These are phyloP conservation scores for Xyrichtys novacula DNA, from an alignment of 2,797 vertebrate species.

Conservation along the genomic window DNA sequence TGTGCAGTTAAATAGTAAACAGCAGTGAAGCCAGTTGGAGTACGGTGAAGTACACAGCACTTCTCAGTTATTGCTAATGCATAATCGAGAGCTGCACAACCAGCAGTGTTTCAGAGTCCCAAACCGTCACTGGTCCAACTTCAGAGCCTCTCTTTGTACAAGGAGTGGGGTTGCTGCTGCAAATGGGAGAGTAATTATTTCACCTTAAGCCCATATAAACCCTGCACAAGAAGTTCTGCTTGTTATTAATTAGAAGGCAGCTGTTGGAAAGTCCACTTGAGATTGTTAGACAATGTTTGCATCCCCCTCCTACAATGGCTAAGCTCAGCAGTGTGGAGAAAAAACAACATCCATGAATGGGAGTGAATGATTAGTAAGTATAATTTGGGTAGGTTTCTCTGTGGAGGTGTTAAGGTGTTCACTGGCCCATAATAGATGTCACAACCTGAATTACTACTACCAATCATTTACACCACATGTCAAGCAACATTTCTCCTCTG, in stretches of 20 bases:
- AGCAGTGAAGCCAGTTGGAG: slow-evolving; percentile 47
- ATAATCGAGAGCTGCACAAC: slow-evolving; percentile 56
- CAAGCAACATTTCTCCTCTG: slow-evolving; percentile 30
- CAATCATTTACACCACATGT: slow-evolving; percentile 74
- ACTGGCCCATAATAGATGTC: slow-evolving; percentile 78
- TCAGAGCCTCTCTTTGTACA: slow-evolving; percentile 58
- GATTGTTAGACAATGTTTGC: slow-evolving; percentile 65
- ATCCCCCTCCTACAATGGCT: slow-evolving; percentile 68
- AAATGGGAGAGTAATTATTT: slow-evolving; percentile 59
- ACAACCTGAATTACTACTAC: slow-evolving; percentile 72
- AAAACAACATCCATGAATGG: slow-evolving; percentile 64
- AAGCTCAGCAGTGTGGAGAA: slow-evolving; percentile 52
- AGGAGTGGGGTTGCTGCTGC: slow-evolving; percentile 29
- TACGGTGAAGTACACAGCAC: slow-evolving; percentile 50
- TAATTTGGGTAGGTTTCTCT: slow-evolving; percentile 68
- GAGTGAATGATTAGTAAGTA: slow-evolving; percentile 76
- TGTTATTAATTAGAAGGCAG: slow-evolving; percentile 69
- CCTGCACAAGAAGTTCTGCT: slow-evolving; percentile 61
- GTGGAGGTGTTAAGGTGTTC: slow-evolving; percentile 70
- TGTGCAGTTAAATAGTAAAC: slow-evolving; percentile 60
- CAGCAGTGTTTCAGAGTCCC: slow-evolving; percentile 36
- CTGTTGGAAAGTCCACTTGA: slow-evolving; percentile 61
- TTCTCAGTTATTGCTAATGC: slow-evolving; percentile 58
- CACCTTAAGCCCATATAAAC: slow-evolving; percentile 65
- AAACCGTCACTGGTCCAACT: slow-evolving; percentile 51